Evolutionary conservation across 2,113 vertebrate species (phyloP).

Genomic region (Pantherophis guttatus): DNA sequence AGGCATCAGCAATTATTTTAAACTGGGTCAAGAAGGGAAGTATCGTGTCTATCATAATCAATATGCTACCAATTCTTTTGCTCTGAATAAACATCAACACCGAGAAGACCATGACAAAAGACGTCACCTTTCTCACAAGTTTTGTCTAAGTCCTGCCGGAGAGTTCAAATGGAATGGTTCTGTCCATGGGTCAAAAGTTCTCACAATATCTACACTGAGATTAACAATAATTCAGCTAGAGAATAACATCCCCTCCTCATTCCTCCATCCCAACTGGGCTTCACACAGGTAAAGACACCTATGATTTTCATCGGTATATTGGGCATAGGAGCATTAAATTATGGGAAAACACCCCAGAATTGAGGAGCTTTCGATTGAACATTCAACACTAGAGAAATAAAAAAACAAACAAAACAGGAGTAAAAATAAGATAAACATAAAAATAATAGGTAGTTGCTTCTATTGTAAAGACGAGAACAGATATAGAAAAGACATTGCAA

Average conservation of each 20-base stretch:
- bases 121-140: constrained; percentile 94
- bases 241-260: constrained; percentile 90
- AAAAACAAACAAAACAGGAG: too few relatives aligned
- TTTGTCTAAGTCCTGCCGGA: constrained; percentile 90
- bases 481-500: background rate
- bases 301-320: background rate
- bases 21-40: constrained; percentile 96
- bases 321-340: background rate
- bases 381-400: background rate
- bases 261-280: constrained; percentile 98
- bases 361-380: background rate
- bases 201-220: constrained; percentile 91
- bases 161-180: constrained; percentile 99
- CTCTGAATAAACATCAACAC: constrained; percentile 97
- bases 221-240: constrained; percentile 96
- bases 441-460: background rate
- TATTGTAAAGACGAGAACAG: background rate
- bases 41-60: constrained; percentile 97
- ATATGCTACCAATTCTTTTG: constrained; percentile 92
- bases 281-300: constrained; percentile 86
- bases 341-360: background rate
- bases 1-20: constrained; percentile 83
- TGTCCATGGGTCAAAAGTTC: constrained; percentile 90
- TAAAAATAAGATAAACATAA: background rate
- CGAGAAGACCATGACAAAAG: constrained; percentile 97